Evolutionary conservation across 2,797 vertebrate species (phyloP).

Genomic region (Benthosema pterotum): DNA sequence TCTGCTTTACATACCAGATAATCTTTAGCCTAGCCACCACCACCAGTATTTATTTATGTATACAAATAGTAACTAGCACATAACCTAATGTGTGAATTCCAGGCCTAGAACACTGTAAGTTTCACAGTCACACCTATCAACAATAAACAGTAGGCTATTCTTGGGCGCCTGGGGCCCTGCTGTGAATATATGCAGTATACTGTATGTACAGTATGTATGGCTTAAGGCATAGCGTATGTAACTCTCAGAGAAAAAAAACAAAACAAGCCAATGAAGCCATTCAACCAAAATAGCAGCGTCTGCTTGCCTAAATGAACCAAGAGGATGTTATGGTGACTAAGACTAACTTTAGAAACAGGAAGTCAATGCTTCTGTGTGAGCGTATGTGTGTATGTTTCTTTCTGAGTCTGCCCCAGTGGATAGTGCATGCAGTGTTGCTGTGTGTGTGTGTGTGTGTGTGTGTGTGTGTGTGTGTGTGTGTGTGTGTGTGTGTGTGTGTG

Average conservation of each 20-base stretch:
- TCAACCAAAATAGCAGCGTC: constrained; percentile 76
- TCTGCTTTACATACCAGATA: constrained; percentile 31
- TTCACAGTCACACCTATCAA: constrained; percentile 25
- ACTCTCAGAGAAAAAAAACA: constrained; percentile 34
- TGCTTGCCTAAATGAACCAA: constrained; percentile 73
- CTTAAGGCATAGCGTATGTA: constrained; percentile 52
- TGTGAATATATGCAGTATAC: constrained; percentile 42
- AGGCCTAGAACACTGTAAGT: constrained; percentile 22
- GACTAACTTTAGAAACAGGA: constrained; percentile 82
- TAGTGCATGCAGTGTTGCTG: too few species aligned
- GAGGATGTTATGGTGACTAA: constrained; percentile 78
- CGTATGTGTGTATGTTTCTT: constrained; percentile 26
- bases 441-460: background rate
- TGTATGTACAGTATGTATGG: too few species aligned
- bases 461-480: constrained; percentile 1
- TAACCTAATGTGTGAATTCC: constrained; percentile 41
- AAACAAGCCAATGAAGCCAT: constrained; percentile 37
- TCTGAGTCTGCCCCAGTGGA: too few species aligned
- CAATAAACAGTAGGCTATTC: constrained; percentile 53
- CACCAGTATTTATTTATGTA: constrained; percentile 42
- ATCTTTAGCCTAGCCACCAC: background rate
- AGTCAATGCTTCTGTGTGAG: constrained; percentile 65
- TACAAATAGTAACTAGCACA: constrained; percentile 56
- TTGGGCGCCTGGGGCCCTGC: constrained; percentile 32
- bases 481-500: constrained; percentile 18